A percentile compares a stretch with the other conserved stretches of the same genome.
phyloP scores from a whole-genome alignment of 2,113 vertebrate genomes.

The Petrocephalus microphthalmus region DNA sequence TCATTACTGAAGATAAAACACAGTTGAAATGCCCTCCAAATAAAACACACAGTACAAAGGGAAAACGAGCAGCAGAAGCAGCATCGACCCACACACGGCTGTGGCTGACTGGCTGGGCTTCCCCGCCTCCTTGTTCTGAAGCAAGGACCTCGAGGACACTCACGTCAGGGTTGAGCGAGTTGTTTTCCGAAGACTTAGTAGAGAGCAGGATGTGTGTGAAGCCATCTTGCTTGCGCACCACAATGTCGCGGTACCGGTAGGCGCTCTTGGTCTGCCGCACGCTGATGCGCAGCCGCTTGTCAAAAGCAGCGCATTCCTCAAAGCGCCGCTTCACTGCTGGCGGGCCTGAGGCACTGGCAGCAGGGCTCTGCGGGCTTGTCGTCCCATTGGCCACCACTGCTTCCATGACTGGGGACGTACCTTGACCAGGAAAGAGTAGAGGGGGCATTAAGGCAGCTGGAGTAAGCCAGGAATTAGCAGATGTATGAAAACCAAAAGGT shows the following conservation, averaged over 20 bases:
- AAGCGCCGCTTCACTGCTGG: slow-evolving; percentile 74
- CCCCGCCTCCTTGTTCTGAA: background rate
- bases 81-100: background rate
- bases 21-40: background rate
- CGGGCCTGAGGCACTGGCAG: slow-evolving; percentile 34
- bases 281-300: slow-evolving; percentile 89
- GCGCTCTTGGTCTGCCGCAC: slow-evolving; percentile 93
- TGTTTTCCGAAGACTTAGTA: slow-evolving; percentile 92
- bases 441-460: background rate
- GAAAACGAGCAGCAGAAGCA: background rate
- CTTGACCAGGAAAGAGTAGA: slow-evolving; percentile 44
- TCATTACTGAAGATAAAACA: background rate
- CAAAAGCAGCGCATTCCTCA: slow-evolving; percentile 82
- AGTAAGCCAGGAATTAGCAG: background rate
- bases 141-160: slow-evolving; percentile 24
- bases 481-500: background rate
- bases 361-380: slow-evolving; percentile 64
- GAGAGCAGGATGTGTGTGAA: slow-evolving; percentile 96
- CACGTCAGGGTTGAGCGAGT: slow-evolving; percentile 89
- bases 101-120: background rate
- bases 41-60: background rate
- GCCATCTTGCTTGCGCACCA: slow-evolving; percentile 93
- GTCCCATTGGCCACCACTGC: slow-evolving; percentile 73
- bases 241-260: slow-evolving; percentile 93
- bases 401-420: slow-evolving; percentile 71